Conservation (phyloP, 2,888 invertebrate genomes). For the Tuberolachnus salignus region DNA sequence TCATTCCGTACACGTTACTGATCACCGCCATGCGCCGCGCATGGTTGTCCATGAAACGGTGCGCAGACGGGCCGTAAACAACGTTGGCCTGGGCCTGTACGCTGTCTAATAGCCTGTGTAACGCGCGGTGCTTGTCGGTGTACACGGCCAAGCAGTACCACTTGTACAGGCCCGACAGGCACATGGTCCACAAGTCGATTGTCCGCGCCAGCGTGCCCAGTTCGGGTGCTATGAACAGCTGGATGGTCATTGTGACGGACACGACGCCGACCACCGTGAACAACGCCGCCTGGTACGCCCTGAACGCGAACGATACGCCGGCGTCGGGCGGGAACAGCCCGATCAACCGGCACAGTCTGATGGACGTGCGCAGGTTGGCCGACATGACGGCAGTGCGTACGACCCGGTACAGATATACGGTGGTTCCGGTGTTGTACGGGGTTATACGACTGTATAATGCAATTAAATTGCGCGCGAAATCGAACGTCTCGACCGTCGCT, state of each 20-base stretch:
- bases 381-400: not conserved
- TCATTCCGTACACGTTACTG: not conserved
- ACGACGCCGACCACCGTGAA: not conserved
- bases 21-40: not conserved
- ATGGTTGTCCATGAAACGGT: not conserved
- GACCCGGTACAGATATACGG: not conserved
- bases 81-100: not conserved
- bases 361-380: not conserved
- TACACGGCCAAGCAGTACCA: not conserved
- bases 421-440: no score
- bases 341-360: not conserved
- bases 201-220: constrained; percentile 1
- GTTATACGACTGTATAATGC: no score
- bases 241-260: not conserved
- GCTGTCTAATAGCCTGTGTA: not conserved
- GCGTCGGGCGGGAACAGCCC: not conserved
- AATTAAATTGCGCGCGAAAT: no score
- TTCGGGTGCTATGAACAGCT: constrained; percentile 9
- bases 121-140: not conserved
- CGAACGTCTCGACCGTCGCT: no score
- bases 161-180: constrained; percentile 22
- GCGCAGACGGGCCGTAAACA: not conserved
- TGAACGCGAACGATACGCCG: not conserved
- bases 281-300: not conserved
- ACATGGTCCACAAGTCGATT: constrained; percentile 29